These are phyloP conservation scores for Acanthaster planci DNA, from an alignment of 35 echinoderm and acorn worm genomes.

Conservation along the genomic window DNA sequence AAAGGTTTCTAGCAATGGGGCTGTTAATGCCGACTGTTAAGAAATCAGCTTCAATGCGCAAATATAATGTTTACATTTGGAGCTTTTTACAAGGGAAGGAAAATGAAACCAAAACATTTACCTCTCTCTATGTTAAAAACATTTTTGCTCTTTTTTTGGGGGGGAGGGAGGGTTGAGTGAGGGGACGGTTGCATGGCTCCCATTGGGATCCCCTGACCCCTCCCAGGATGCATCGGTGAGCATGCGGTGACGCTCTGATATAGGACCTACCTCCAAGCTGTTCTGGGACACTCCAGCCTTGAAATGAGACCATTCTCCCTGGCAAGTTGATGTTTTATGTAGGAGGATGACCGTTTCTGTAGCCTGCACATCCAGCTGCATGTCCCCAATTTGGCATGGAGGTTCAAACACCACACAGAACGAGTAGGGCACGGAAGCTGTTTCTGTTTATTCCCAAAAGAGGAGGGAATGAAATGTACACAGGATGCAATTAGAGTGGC, in stretches of 20 bases:
- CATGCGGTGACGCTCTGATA: too few species aligned
- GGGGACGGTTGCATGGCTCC: too few species aligned
- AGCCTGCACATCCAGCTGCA: conserved; percentile 35
- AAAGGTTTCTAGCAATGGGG: too few species aligned
- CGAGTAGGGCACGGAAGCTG: neutral
- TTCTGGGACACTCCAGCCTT: conserved; percentile 56
- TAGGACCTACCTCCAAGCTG: conserved; percentile 61
- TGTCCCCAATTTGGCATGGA: conserved; percentile 13
- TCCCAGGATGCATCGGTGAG: too few species aligned
- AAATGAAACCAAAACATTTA: too few species aligned
- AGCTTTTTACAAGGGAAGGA: too few species aligned
- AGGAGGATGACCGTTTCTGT: conserved; percentile 60
- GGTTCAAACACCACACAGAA: neutral
- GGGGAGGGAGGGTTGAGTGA: too few species aligned
- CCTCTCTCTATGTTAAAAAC: too few species aligned
- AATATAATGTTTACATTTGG: too few species aligned
- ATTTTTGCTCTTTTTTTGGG: neutral
- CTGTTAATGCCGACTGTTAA: too few species aligned
- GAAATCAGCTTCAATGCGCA: too few species aligned
- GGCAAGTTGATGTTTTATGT: conserved; percentile 47
- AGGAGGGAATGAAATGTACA: neutral
- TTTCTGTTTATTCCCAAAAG: neutral
- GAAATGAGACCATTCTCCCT: conserved; percentile 59
- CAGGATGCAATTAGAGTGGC: neutral
- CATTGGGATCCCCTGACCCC: too few species aligned